phyloP scores from a whole-genome alignment of 2,888 invertebrate genomes.

The Lamproptera curius region DNA sequence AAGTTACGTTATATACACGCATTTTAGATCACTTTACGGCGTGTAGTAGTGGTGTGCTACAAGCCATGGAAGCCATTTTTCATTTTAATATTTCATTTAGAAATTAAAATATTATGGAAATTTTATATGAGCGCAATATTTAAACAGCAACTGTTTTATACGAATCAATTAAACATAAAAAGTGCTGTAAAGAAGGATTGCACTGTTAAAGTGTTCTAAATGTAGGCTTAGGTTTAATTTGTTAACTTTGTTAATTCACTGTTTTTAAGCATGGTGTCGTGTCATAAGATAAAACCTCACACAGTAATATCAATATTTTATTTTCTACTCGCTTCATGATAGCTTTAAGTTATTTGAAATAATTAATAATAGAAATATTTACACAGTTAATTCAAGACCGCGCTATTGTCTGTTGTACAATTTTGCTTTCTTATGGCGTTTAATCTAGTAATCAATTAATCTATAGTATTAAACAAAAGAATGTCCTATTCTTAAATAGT shows the following conservation, averaged over 20 bases:
- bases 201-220: conserved; percentile 7
- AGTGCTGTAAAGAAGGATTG: conserved; percentile 14
- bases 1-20: no score
- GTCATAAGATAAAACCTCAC: conserved; percentile 2
- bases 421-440: no score
- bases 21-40: no score
- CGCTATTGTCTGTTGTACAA: no score
- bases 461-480: no score
- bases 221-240: conserved; percentile 4
- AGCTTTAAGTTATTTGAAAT: background rate
- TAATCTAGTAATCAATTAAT: no score
- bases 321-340: background rate
- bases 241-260: conserved; percentile 12
- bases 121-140: no score
- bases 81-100: no score
- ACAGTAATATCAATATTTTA: background rate
- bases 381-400: background rate
- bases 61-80: no score
- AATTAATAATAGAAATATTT: background rate
- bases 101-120: no score
- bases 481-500: no score
- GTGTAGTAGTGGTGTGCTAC: no score
- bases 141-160: background rate
- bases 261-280: conserved; percentile 4
- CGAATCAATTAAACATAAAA: background rate